Percentiles rank a stretch among this genome's conserved stretches.
Conservation (phyloP, 1,140 invertebrate genomes). For the Holcopasites calliopsidis region DNA sequence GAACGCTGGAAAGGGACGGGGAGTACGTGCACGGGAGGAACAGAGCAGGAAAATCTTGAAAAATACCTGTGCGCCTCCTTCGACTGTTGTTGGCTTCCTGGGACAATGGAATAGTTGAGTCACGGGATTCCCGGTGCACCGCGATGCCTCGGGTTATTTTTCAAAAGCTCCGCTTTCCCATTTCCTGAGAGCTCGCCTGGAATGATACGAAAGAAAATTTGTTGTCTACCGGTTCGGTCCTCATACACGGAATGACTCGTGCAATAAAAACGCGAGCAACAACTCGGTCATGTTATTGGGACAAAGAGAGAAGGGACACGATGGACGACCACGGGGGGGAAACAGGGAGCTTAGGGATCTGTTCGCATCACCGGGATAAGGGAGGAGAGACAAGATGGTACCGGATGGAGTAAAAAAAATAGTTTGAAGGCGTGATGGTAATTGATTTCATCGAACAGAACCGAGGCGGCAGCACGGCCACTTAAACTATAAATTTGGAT, state of each 20-base stretch:
- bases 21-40: background rate
- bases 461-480: background rate
- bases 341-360: background rate
- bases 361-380: background rate
- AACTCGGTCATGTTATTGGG: constrained; percentile 61
- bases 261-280: constrained; percentile 74
- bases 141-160: constrained; percentile 54
- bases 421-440: background rate
- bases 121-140: constrained; percentile 29
- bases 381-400: background rate
- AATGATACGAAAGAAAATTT: constrained; percentile 66
- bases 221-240: constrained; percentile 63
- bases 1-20: background rate
- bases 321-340: background rate
- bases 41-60: constrained; percentile 9
- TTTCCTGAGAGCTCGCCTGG: background rate
- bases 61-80: constrained; percentile 36
- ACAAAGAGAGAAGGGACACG: background rate
- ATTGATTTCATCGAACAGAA: background rate
- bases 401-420: constrained; percentile 5
- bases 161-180: constrained; percentile 42
- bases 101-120: constrained; percentile 53
- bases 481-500: background rate
- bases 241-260: constrained; percentile 71
- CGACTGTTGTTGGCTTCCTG: constrained; percentile 10